These are phyloP conservation scores for Diplodus puntazzo DNA, from an alignment of 2,797 vertebrate genomes.

Conservation along the genomic window DNA sequence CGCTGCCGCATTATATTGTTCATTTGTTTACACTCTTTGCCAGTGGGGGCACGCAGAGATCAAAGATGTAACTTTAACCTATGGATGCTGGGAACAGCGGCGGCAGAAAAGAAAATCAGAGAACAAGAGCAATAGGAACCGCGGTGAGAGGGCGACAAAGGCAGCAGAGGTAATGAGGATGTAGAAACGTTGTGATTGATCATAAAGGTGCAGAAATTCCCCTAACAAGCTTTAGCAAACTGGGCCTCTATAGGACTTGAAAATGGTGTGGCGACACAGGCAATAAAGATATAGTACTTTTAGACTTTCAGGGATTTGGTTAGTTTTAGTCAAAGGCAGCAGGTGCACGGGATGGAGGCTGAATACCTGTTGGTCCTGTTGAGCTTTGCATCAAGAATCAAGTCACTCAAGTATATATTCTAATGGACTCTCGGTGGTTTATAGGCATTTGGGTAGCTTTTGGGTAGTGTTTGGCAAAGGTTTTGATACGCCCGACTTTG, in stretches of 20 bases:
- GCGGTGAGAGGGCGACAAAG: conserved; percentile 19
- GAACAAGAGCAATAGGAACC: conserved; percentile 28
- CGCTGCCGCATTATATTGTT: conserved; percentile 38
- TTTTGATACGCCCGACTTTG: not conserved
- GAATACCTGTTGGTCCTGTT: conserved; percentile 22
- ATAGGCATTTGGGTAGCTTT: not conserved
- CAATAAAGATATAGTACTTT: conserved; percentile 14
- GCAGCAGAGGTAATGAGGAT: conserved; percentile 33
- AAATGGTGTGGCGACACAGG: conserved; percentile 27
- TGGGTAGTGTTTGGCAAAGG: not conserved
- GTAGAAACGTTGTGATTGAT: conserved; percentile 55
- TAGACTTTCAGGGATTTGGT: conserved; percentile 22
- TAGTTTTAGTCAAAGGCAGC: conserved; percentile 40
- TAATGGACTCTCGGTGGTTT: not conserved
- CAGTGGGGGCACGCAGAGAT: conserved; percentile 50
- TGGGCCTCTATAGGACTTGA: conserved; percentile 41
- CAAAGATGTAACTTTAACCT: conserved; percentile 63
- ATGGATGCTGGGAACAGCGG: conserved; percentile 45
- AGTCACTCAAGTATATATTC: not conserved
- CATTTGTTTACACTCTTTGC: conserved; percentile 55
- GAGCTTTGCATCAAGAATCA: conserved; percentile 26
- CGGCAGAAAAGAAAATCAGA: conserved; percentile 50
- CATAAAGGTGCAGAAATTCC: conserved; percentile 60
- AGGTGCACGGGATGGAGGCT: conserved; percentile 24
- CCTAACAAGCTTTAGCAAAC: conserved; percentile 62